Base-by-base conservation (phyloP, 2,888 invertebrate species). In the Andricus curvator region DNA sequence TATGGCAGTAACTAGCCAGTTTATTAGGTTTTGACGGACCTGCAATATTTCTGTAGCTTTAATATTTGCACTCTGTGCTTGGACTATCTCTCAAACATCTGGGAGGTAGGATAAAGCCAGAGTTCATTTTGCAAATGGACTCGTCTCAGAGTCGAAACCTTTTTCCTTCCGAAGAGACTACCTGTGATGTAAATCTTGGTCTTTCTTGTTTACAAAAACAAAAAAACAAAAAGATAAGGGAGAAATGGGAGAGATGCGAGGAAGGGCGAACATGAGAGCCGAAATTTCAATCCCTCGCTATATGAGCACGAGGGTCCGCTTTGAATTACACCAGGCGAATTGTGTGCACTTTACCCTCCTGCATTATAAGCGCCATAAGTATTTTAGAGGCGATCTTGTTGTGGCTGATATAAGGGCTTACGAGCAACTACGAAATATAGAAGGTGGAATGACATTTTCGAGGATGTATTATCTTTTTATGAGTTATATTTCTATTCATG, bases 111-210 rank as follows among this genome's bases (percentile, higher is more conserved):
- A 85, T 56, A 77, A 56, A 11, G 77, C 70, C 62, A 44, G 80
- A 79, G 84, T 88, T 90, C 89, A 90, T 90, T 90, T 89, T 82
- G 87, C 86, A 90, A 90, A 90, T 90, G 89, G 90, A 89, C 88
- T 74, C 74, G 51, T n/a, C 41, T 67, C 22, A 37, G 51, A 51
- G 74, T 33, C n/a, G 51, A n/a, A 33, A 74, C 17, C n/a, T 51
- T 11, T 51, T 11, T 51, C 74, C 29, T 74, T 48, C 70, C 20
- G n/a, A n/a, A 33, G 41, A 41, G 67, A 11, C 67, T 74, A 74
- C 51, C 33, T 33, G 56, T 17, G 74, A 74, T 74, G 56, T 74
- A 13, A 56, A 74, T 74, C 74, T 74, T 74, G 74, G 33, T 37
- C 33, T 56, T 56, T 74, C 74, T 74, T 74, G 74, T 74, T 74